Percentiles rank a stretch among this genome's conserved stretches.
Evolutionary conservation across 2,797 vertebrate genomes (phyloP).

Genomic region (Rachycentron canadum): DNA sequence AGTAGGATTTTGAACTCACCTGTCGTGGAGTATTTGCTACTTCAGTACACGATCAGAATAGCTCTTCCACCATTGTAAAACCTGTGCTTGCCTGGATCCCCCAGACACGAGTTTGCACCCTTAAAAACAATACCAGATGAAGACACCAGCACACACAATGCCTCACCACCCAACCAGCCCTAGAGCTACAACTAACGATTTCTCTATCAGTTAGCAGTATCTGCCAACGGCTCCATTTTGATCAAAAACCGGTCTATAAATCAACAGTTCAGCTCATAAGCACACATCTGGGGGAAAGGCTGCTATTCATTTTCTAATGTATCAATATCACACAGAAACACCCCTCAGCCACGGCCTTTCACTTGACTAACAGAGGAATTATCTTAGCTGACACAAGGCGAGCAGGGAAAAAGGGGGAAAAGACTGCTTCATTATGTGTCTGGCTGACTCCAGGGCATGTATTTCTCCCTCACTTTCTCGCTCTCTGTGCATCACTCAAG

Average conservation of each 20-base stretch:
- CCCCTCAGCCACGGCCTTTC: slow-evolving; percentile 58
- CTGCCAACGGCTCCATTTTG: slow-evolving; percentile 63
- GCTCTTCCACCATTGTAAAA: not conserved
- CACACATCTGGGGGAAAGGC: slow-evolving; percentile 43
- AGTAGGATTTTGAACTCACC: not conserved
- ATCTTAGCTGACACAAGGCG: slow-evolving; percentile 61
- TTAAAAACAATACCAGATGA: slow-evolving; percentile 41
- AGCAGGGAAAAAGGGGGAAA: slow-evolving; percentile 16
- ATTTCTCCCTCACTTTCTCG: slow-evolving; percentile 54
- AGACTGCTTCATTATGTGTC: slow-evolving; percentile 66
- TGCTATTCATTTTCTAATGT: slow-evolving; percentile 71
- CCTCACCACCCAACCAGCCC: slow-evolving; percentile 44
- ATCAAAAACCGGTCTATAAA: slow-evolving; percentile 65
- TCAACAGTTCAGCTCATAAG: slow-evolving; percentile 55
- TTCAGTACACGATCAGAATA: too few species aligned
- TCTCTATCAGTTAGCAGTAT: slow-evolving; percentile 68
- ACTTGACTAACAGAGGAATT: slow-evolving; percentile 71
- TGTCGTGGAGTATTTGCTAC: not conserved
- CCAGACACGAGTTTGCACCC: slow-evolving; percentile 28
- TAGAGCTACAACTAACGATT: slow-evolving; percentile 59
- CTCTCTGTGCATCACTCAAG: slow-evolving; percentile 54
- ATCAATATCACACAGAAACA: slow-evolving; percentile 71
- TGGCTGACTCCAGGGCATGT: slow-evolving; percentile 62
- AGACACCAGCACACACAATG: slow-evolving; percentile 45
- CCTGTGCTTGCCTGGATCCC: not conserved